Percentiles rank a stretch among this genome's conserved stretches.
phyloP scores from a whole-genome alignment of 2,888 invertebrate species.

The Amorpha juglandis region DNA sequence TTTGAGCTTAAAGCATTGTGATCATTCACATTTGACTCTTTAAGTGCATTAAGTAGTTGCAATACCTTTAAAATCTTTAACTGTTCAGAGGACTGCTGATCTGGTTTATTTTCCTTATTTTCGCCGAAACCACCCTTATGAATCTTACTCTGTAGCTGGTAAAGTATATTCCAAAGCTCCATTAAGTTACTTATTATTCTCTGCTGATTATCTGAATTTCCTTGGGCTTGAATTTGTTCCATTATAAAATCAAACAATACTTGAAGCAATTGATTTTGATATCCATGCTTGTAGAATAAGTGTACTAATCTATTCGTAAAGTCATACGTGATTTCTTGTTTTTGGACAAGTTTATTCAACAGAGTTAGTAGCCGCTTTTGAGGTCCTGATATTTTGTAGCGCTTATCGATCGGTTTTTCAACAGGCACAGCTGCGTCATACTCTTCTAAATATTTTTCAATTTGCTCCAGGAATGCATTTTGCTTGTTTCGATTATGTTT shows the following conservation, averaged over 20 bases:
- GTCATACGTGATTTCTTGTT: not conserved
- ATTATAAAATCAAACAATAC: slow-evolving; percentile 15
- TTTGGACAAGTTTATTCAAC: not conserved
- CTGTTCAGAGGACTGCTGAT: not conserved
- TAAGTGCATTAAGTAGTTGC: not conserved
- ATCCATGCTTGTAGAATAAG: not conserved
- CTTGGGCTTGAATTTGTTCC: not conserved
- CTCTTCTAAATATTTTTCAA: not conserved
- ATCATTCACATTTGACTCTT: not conserved
- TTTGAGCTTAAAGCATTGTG: not conserved
- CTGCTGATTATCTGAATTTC: not conserved
- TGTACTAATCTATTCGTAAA: not conserved
- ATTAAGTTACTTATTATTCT: not conserved
- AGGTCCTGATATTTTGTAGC: not conserved
- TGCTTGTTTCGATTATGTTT: not conserved
- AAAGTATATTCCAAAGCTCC: not conserved
- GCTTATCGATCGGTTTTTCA: not conserved
- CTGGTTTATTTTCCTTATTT: not conserved
- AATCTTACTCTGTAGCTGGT: not conserved
- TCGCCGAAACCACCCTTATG: not conserved
- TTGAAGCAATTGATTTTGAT: slow-evolving; percentile 3
- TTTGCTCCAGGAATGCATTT: not conserved
- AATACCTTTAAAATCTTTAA: not conserved
- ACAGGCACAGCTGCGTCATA: too few species aligned
- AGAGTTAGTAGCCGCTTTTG: not conserved